Conservation (phyloP, 1,140 invertebrate species). For the Drosophila arizonae region DNA sequence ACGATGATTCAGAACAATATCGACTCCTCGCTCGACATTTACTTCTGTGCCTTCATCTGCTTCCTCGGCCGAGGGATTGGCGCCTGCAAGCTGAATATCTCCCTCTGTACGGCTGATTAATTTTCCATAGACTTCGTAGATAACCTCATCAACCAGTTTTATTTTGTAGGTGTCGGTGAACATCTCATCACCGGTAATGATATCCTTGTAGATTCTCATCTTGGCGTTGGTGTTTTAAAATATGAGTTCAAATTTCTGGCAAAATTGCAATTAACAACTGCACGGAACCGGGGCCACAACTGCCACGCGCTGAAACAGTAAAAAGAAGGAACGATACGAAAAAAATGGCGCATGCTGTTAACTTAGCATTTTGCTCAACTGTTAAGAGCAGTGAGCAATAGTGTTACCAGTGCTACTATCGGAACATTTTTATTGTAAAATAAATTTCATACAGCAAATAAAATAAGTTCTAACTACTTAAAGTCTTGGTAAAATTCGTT, state of each 20-base stretch:
- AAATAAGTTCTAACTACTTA: too few species aligned
- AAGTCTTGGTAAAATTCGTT: too few species aligned
- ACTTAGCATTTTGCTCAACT: slow-evolving; percentile 19
- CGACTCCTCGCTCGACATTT: slow-evolving; percentile 90
- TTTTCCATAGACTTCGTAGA: slow-evolving; percentile 98
- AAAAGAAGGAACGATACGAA: slow-evolving; percentile 63
- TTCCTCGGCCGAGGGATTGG: slow-evolving; percentile 97
- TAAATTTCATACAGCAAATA: too few species aligned
- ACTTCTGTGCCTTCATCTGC: slow-evolving; percentile 92
- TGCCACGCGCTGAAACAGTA: slow-evolving; percentile 78
- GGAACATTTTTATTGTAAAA: too few species aligned
- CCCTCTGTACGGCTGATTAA: slow-evolving; percentile 89
- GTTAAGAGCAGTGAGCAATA: slow-evolving; percentile 19
- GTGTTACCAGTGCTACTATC: too few species aligned
- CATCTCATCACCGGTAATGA: slow-evolving; percentile 98
- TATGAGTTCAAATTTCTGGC: slow-evolving; percentile 49
- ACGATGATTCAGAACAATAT: slow-evolving; percentile 96
- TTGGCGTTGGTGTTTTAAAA: slow-evolving; percentile 71
- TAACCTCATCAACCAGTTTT: slow-evolving; percentile 95
- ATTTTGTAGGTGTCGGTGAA: slow-evolving; percentile 98
- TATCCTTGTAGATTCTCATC: slow-evolving; percentile 98
- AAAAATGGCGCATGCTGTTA: slow-evolving; percentile 47
- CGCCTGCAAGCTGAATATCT: slow-evolving; percentile 92
- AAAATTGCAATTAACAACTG: slow-evolving; percentile 65
- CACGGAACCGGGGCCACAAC: slow-evolving; percentile 66